These are phyloP conservation scores for Isichthys henryi DNA, from an alignment of 2,113 vertebrate species.

Conservation along the genomic window DNA sequence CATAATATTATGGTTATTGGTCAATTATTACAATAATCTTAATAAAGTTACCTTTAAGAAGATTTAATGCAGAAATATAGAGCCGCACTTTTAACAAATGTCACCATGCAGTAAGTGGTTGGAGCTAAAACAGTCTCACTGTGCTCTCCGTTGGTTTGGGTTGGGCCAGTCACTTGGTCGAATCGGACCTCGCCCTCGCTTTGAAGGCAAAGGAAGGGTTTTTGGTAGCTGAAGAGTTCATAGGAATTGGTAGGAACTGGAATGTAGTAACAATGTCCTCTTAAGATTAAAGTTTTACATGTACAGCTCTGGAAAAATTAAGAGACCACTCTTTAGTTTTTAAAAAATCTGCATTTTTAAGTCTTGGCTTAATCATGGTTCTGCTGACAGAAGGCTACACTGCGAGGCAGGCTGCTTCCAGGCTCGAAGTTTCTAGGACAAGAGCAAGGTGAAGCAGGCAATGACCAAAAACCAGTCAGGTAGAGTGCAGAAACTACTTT, in stretches of 20 bases:
- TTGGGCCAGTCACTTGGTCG: neutral
- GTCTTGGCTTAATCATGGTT: neutral
- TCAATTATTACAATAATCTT: constrained; percentile 11
- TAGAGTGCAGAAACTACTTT: neutral
- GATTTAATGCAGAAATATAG: neutral
- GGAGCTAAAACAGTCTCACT: neutral
- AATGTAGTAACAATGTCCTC: neutral
- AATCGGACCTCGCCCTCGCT: neutral
- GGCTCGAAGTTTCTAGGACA: neutral
- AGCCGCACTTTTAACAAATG: neutral
- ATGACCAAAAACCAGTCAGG: neutral
- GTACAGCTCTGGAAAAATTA: neutral
- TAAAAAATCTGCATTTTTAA: neutral
- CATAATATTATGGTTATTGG: neutral
- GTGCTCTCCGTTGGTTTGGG: neutral
- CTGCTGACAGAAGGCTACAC: neutral
- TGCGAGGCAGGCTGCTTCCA: neutral
- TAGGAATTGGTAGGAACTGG: neutral
- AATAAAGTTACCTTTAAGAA: constrained; percentile 5
- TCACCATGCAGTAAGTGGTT: neutral
- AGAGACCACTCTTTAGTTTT: neutral
- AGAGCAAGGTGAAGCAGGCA: neutral
- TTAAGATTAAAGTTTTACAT: neutral
- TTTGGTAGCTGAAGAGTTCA: neutral
- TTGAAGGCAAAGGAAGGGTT: neutral